These are phyloP conservation scores for Sminthopsis crassicaudata DNA, from an alignment of 2,113 vertebrate genomes.

Conservation along the genomic window DNA sequence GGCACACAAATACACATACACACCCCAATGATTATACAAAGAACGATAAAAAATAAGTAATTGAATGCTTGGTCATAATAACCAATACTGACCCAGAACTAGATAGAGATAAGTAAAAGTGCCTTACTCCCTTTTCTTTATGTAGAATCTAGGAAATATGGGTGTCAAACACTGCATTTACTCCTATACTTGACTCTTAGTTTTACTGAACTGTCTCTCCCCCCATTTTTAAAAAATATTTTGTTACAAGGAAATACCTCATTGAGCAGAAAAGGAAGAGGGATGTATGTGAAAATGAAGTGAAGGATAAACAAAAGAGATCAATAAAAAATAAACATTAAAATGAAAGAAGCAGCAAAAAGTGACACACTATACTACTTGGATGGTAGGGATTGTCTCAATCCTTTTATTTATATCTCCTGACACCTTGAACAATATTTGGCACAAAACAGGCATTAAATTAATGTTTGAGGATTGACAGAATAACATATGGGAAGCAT, in stretches of 20 bases:
- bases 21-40: background rate
- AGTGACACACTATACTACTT: background rate
- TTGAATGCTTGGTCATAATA: background rate
- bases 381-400: background rate
- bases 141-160: background rate
- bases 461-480: background rate
- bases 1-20: too few species aligned
- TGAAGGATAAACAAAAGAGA: background rate
- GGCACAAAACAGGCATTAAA: background rate
- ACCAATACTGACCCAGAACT: background rate
- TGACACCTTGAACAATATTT: background rate
- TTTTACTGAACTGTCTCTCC: background rate
- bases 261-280: background rate
- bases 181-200: background rate
- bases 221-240: background rate
- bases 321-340: background rate
- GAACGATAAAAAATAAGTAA: background rate
- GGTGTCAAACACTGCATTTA: background rate
- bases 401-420: background rate
- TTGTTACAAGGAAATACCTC: background rate
- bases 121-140: background rate
- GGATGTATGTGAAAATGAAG: background rate
- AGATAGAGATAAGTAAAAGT: background rate
- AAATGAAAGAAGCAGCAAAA: background rate
- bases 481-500: background rate